Percentiles rank a stretch among this genome's conserved stretches.
Conservation (phyloP, 2,797 vertebrate species). For the Synanceia verrucosa region DNA sequence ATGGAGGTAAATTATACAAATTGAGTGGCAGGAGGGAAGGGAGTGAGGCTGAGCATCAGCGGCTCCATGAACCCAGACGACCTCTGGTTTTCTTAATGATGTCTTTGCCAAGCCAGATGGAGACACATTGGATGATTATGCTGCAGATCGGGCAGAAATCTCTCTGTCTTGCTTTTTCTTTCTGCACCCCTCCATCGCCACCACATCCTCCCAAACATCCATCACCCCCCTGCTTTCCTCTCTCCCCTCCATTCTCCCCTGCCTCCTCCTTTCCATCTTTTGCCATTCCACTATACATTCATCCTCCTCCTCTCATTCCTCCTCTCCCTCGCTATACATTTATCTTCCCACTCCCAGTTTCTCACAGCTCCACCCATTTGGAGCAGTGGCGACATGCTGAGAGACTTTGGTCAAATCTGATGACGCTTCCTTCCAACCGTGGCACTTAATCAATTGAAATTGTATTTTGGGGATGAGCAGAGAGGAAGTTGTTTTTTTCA, state of each 20-base stretch:
- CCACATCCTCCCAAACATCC: slow-evolving; percentile 30
- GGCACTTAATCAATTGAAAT: slow-evolving; percentile 86
- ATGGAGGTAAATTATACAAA: slow-evolving; percentile 74
- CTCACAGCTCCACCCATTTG: slow-evolving; percentile 48
- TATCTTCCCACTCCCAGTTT: slow-evolving; percentile 33
- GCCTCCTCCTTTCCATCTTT: slow-evolving; percentile 26
- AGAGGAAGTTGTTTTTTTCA: slow-evolving; percentile 79
- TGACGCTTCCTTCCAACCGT: slow-evolving; percentile 69
- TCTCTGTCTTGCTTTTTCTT: slow-evolving; percentile 39
- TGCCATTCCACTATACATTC: slow-evolving; percentile 24
- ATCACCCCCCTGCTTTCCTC: slow-evolving; percentile 46
- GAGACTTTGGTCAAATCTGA: slow-evolving; percentile 74
- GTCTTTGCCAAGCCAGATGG: slow-evolving; percentile 68
- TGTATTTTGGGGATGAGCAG: slow-evolving; percentile 79
- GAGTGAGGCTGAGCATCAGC: slow-evolving; percentile 39
- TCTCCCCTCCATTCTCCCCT: slow-evolving; percentile 15
- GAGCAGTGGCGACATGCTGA: slow-evolving; percentile 64
- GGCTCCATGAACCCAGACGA: slow-evolving; percentile 63
- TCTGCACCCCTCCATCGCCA: slow-evolving; percentile 7
- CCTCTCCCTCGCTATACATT: slow-evolving; percentile 26
- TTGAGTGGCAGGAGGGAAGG: slow-evolving; percentile 71
- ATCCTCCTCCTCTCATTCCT: slow-evolving; percentile 6
- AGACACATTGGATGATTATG: slow-evolving; percentile 70
- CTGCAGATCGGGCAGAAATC: slow-evolving; percentile 54
- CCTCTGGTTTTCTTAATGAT: slow-evolving; percentile 77